Percentiles rank a stretch among this genome's conserved stretches.
These are phyloP conservation scores for Copsychus sechellarum DNA, from an alignment of 2,113 vertebrate species.

Conservation along the genomic window DNA sequence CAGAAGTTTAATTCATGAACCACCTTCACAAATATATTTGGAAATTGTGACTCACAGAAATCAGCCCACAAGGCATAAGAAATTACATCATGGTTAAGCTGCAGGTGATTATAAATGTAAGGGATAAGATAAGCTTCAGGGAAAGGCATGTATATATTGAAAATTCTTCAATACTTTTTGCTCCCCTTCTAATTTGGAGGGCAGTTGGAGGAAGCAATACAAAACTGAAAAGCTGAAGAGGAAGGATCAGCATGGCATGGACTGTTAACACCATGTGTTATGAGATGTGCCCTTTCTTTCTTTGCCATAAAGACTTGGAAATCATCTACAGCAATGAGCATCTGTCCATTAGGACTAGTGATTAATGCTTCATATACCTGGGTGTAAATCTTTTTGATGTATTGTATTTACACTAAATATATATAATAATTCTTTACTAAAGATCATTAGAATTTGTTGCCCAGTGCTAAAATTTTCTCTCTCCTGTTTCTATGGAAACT, in stretches of 20 bases:
- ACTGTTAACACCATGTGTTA: not conserved
- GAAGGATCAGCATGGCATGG: not conserved
- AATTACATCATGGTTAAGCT: constrained; percentile 60
- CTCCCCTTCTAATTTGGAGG: not conserved
- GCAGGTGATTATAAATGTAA: constrained; percentile 64
- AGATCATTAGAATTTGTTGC: constrained; percentile 47
- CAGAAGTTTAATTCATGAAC: constrained; percentile 63
- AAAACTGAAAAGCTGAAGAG: not conserved
- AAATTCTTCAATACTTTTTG: not conserved
- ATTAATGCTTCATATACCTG: not conserved
- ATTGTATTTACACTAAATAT: not conserved
- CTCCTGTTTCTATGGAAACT: constrained; percentile 65
- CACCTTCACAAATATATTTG: constrained; percentile 67
- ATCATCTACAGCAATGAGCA: not conserved
- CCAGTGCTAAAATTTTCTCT: constrained; percentile 32
- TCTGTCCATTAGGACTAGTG: not conserved
- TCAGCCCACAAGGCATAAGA: constrained; percentile 64
- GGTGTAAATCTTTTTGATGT: not conserved
- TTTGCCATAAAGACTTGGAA: not conserved
- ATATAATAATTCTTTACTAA: not conserved
- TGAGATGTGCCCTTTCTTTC: not conserved
- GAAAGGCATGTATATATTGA: not conserved
- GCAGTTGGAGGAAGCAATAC: not conserved
- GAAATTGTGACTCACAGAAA: constrained; percentile 64
- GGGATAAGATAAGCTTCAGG: constrained; percentile 6